Evolutionary conservation across 2,113 vertebrate genomes (phyloP).

Genomic region (Lucifuga dentata): DNA sequence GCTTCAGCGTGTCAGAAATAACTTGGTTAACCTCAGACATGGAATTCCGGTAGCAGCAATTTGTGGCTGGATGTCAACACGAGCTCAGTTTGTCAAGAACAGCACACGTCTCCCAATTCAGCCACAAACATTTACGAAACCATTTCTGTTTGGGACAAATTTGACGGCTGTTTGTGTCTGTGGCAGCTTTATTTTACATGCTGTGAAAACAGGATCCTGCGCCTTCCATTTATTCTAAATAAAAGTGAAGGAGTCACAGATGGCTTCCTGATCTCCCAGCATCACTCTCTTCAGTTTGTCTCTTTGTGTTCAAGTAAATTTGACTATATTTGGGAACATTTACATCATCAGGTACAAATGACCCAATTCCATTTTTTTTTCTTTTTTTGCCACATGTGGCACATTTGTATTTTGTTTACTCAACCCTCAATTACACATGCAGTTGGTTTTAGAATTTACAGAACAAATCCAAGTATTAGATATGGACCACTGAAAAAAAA

Average conservation of each 20-base stretch:
- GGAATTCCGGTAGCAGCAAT: slow-evolving; percentile 10
- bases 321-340: no score
- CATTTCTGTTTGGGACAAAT: neutral
- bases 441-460: no score
- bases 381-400: no score
- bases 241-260: neutral
- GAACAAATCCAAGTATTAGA: no score
- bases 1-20: slow-evolving; percentile 35
- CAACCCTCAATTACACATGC: no score
- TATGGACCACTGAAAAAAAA: no score
- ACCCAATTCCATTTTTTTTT: no score
- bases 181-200: slow-evolving; percentile 1
- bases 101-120: slow-evolving; percentile 18
- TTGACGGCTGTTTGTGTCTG: slow-evolving; percentile 5
- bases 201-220: slow-evolving; percentile 11
- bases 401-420: no score
- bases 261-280: neutral
- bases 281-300: neutral
- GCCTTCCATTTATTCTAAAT: neutral
- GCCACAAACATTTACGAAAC: slow-evolving; percentile 9
- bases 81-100: slow-evolving; percentile 9
- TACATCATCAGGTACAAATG: no score
- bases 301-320: no score
- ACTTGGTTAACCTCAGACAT: slow-evolving; percentile 47
- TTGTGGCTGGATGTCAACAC: slow-evolving; percentile 15